Conservation (phyloP, 2,888 invertebrate species). For the Clanis bilineata region DNA sequence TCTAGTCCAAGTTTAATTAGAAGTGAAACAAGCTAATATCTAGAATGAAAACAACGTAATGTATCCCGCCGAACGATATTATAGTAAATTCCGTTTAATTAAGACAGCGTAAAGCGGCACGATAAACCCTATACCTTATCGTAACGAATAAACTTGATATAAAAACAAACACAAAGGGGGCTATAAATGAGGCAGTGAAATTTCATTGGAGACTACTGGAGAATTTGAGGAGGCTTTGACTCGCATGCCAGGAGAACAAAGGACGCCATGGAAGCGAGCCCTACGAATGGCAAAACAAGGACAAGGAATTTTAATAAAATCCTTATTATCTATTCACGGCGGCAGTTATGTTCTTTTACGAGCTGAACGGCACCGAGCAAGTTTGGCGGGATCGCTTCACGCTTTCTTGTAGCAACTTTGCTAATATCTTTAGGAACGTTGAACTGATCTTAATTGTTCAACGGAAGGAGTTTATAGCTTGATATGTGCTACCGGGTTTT, state of each 20-base stretch:
- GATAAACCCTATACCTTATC: slow-evolving; percentile 35
- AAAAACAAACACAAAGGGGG: slow-evolving; percentile 50
- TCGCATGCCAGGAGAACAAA: slow-evolving; percentile 67
- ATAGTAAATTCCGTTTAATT: slow-evolving; percentile 24
- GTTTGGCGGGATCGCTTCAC: slow-evolving; percentile 54
- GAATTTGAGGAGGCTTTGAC: slow-evolving; percentile 54
- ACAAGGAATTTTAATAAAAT: slow-evolving; percentile 79
- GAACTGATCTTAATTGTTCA: slow-evolving; percentile 52
- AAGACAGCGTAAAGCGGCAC: slow-evolving; percentile 35
- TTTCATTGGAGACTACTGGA: slow-evolving; percentile 56
- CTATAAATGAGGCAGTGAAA: slow-evolving; percentile 55
- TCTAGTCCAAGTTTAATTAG: background rate
- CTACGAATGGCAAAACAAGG: slow-evolving; percentile 69
- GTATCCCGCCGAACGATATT: background rate
- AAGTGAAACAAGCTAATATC: background rate
- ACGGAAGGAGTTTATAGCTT: slow-evolving; percentile 37
- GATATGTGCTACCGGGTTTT: slow-evolving; percentile 26
- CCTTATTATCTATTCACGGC: slow-evolving; percentile 78
- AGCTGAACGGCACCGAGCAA: slow-evolving; percentile 59
- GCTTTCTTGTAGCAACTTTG: slow-evolving; percentile 57
- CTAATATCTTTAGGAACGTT: slow-evolving; percentile 62
- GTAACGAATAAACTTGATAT: slow-evolving; percentile 39
- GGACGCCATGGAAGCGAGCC: slow-evolving; percentile 49
- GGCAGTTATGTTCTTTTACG: slow-evolving; percentile 75
- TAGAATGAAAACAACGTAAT: background rate